These are phyloP conservation scores for Stenchaetothrips biformis DNA, from an alignment of 2,888 invertebrate genomes.

Conservation along the genomic window DNA sequence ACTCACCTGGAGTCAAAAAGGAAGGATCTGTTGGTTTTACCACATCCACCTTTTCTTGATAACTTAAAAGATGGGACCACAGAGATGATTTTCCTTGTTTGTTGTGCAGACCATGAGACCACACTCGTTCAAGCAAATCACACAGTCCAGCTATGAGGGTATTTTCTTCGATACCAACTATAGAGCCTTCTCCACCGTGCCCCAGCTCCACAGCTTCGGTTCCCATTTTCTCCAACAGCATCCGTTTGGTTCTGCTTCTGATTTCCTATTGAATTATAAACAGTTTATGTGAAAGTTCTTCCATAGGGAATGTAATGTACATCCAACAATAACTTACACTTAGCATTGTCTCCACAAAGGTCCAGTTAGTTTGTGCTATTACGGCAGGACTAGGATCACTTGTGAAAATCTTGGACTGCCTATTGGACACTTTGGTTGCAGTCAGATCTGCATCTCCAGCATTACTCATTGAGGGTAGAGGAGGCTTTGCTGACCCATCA, in stretches of 20 bases:
- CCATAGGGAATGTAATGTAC: slow-evolving; percentile 27
- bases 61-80: slow-evolving; percentile 91
- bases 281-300: background rate
- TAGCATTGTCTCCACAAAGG: slow-evolving; percentile 93
- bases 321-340: slow-evolving; percentile 60
- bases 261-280: slow-evolving; percentile 60
- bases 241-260: slow-evolving; percentile 92
- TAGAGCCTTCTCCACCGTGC: slow-evolving; percentile 70
- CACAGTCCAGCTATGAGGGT: slow-evolving; percentile 97
- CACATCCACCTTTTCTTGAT: slow-evolving; percentile 72
- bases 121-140: slow-evolving; percentile 92
- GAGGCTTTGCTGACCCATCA: background rate
- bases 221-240: slow-evolving; percentile 99
- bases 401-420: slow-evolving; percentile 22
- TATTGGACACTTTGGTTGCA: background rate
- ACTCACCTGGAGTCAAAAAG: slow-evolving; percentile 58
- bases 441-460: background rate
- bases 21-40: slow-evolving; percentile 56
- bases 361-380: slow-evolving; percentile 94
- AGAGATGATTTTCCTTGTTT: slow-evolving; percentile 96
- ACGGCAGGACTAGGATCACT: slow-evolving; percentile 65
- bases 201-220: slow-evolving; percentile 93
- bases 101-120: slow-evolving; percentile 94
- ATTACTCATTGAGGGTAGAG: background rate
- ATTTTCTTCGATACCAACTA: slow-evolving; percentile 85